phyloP scores from a whole-genome alignment of 2,113 vertebrate genomes.

The Myiozetetes cayanensis region DNA sequence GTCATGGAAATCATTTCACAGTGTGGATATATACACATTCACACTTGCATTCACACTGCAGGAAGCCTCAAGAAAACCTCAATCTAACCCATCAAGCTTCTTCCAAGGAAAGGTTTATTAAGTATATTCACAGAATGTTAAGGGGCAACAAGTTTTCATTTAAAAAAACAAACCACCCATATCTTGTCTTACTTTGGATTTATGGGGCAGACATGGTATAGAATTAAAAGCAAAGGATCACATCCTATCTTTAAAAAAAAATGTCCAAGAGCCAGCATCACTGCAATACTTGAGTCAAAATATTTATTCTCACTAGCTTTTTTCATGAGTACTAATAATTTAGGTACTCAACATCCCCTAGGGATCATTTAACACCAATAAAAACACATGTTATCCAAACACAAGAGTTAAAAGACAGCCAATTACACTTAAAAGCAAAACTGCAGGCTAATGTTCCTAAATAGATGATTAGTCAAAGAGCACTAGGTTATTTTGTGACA shows the following conservation, averaged over 20 bases:
- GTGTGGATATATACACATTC: background rate
- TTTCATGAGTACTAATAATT: background rate
- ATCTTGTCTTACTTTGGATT: constrained; percentile 5
- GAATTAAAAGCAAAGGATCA: constrained; percentile 32
- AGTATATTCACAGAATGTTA: constrained; percentile 14
- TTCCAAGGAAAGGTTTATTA: constrained; percentile 21
- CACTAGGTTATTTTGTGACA: background rate
- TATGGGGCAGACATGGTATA: background rate
- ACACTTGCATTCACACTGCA: background rate
- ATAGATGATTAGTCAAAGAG: background rate
- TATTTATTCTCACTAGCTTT: background rate
- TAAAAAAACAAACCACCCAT: background rate
- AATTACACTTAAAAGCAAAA: constrained; percentile 6
- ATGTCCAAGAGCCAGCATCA: background rate
- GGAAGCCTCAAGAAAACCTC: background rate
- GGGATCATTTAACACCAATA: background rate
- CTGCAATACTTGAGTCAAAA: background rate
- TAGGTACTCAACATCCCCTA: background rate
- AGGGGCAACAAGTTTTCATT: constrained; percentile 18
- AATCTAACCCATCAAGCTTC: background rate
- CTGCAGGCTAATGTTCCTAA: background rate
- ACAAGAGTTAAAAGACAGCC: background rate
- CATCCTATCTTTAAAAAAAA: background rate
- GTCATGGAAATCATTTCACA: background rate
- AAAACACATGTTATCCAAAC: background rate